Base-by-base conservation (phyloP, 2,888 invertebrate genomes). In the Gonocerus acuteangulatus region DNA sequence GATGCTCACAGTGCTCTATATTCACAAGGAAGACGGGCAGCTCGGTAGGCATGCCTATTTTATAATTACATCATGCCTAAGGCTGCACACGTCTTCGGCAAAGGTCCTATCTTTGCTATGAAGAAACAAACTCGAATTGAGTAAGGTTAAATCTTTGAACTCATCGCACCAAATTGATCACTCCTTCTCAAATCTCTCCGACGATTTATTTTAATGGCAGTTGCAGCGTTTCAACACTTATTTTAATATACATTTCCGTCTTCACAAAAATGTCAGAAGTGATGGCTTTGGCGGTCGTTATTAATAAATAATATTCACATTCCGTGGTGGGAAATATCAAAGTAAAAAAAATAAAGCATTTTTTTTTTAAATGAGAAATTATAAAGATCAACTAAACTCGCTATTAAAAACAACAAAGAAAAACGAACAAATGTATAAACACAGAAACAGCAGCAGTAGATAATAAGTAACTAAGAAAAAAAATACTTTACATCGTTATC, bases 11-110 rank as follows among this genome's bases (percentile, higher is more conserved):
- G 39, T 39, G 39, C 39, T 39, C 39, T 39, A 39, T 39, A 39
- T 54, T 39, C 54, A n/a, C 42, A 54, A 21, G 16, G 39, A 19
- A 21, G 36, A 42, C 34, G 54, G 21, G 54, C 21, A 42, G 39
- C 54, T 42, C 22, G 21, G n/a, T 22, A 42, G 22, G 54, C 54
- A 54, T 54, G 42, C 54, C 54, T 54, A 54, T 15, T 54, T 54
- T 54, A 54, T 54, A 54, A 36, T 54, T 54, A 54, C 54, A 54
- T 16, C 54, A 54, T 54, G 54, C 54, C 39, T 22, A 23, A 21
- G 21, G 39, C 39, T 4, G 22, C 54, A 21, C 39, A 42, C 22
- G 42, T 42, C 36, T 39, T 39, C 54, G 22, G 39, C 36, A 36
- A 15, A 22, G 34, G 39, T 21, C 22, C 19, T 16, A 42, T 19